Evolutionary conservation across 2,888 invertebrate species (phyloP), one percentile per base, ranked within the genome.

Genomic region (Hyles lineata): DNA sequence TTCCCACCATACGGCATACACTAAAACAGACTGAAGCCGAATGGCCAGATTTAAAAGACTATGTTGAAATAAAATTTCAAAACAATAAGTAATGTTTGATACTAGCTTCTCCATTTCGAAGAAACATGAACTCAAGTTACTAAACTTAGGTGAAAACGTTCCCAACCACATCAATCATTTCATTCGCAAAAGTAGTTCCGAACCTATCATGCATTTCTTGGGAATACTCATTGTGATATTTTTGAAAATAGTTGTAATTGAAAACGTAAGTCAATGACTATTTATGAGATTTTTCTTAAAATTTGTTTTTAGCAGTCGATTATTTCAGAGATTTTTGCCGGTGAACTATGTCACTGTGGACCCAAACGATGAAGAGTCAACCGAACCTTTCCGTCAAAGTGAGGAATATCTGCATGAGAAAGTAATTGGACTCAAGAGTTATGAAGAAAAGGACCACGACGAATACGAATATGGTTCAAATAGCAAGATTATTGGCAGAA

Each of bases 321-420:
- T 71, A 76, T 77, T 74, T 73, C 80, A 92, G 91, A 85, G 84
- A 82, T 85, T 89, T 82, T 72, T 91, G 73, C 80, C 87, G 29
- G 76, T 83, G 58, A 82, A 83, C 63, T 85, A 83, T 75, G 80
- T 81, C 55, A 82, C 82, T 17, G 78, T 78, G 62, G 76, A 82
- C 25, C 75, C 85, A 15, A 73, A 74, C 21, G 74, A 74, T 19
- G 80, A 82, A 63, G 79, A 82, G 63, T 43, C 77, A 0, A 73
- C 76, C 50, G 75, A 81, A 32, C 72, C 77, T 19, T 70, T 78
- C 0, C 77, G 81, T 15, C 80, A 79, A 32, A 78, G 77, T 67
- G 80, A 74, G 29, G 77, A 81, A 19, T 76, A 73, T 55, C 62
- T 77, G 0, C 78, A 81, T 59, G 85, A 87, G 70, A 84, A 83